Evolutionary conservation across 2,888 invertebrate genomes (phyloP).

Genomic region (Harpagoxenus sublaevis): DNA sequence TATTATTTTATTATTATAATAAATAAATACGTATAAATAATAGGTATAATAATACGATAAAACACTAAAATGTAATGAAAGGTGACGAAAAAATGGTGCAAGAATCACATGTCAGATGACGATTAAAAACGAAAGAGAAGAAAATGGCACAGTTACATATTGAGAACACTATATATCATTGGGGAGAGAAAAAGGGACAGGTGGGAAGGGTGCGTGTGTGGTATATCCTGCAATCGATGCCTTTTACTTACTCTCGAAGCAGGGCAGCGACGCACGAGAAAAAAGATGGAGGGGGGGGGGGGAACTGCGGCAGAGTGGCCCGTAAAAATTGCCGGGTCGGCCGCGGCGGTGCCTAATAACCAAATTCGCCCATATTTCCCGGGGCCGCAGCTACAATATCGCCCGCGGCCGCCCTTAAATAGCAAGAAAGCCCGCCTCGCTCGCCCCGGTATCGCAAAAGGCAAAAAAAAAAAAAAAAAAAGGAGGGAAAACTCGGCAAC

Average conservation of each 20-base stretch:
- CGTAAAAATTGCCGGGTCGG: slow-evolving; percentile 45
- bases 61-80: not conserved
- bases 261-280: not conserved
- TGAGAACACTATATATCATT: slow-evolving; percentile 19
- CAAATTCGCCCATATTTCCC: slow-evolving; percentile 54
- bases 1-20: not conserved
- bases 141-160: not conserved
- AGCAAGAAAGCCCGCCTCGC: slow-evolving; percentile 50
- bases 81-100: not conserved
- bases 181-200: not conserved
- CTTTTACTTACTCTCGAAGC: slow-evolving; percentile 39
- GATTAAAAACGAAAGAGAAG: no score
- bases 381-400: slow-evolving; percentile 51
- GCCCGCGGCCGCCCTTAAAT: slow-evolving; percentile 51
- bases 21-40: not conserved
- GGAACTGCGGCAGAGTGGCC: slow-evolving; percentile 15
- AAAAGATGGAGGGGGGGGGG: not conserved
- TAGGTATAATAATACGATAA: not conserved
- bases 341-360: slow-evolving; percentile 47
- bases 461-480: slow-evolving; percentile 48
- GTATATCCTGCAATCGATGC: slow-evolving; percentile 28
- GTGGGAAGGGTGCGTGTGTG: not conserved
- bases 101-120: not conserved
- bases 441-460: slow-evolving; percentile 38
- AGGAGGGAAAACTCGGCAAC: slow-evolving; percentile 53